Base-by-base conservation (phyloP, 2,113 vertebrate species). In the Phaethon lepturus region DNA sequence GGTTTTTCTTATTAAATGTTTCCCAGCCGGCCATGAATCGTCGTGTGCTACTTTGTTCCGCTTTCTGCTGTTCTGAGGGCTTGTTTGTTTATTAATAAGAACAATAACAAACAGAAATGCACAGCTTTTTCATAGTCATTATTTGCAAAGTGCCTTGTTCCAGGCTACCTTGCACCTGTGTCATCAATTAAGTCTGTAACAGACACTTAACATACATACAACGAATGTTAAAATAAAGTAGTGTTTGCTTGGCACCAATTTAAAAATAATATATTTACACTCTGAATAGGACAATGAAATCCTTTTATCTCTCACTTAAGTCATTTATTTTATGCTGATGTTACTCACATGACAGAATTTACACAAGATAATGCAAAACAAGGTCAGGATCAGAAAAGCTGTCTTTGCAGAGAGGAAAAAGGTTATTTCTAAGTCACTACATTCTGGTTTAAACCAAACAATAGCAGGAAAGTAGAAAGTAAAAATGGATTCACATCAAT, bases 251-350 rank as follows among this genome's bases (percentile, higher is more conserved):
- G 93, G 28, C 60, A 81, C 24, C 12, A 23, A 31, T 93, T 97
- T 96, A 92, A 96, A 97, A 96, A 81, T 14, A 97, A 90, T 86
- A 18, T 91, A 94, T 97, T 97, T 97, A 90, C 40, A 67, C 29
- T 88, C n/a, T 93, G 86, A 93, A 96, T 25, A 66, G 62, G 64
- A 88, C 53, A 95, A 91, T 75, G 52, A 96, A 94, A 97, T 95
- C 79, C 77, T 96, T 97, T 97, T 95, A 71, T 93, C 62, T 84
- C 5, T 5, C 33, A 62, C 82, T 91, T 75, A 82, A 89, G 35
- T 42, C 49, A 68, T 87, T 93, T 88, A 33, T 91, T 96, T 92
- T 58, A 58, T 18, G 29, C 49, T 66, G 81, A 23, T 93, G 83
- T 93, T 94, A 64, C 75, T 85, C 58, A 38, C 13, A 45, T 68